Conservation (phyloP, 2,797 vertebrate genomes). For the Danionella dracula region DNA sequence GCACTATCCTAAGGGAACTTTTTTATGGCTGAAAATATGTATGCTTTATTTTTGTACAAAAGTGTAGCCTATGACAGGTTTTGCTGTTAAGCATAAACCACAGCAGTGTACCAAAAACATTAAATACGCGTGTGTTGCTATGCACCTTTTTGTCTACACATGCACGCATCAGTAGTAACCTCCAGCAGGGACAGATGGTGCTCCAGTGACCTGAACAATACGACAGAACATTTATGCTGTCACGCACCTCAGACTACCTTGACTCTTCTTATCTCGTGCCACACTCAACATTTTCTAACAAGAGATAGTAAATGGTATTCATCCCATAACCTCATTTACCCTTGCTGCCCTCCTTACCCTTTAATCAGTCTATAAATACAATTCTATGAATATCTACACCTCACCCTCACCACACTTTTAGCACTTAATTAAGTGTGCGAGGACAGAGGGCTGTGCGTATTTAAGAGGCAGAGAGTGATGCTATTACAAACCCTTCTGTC, state of each 20-base stretch:
- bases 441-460: constrained; percentile 25
- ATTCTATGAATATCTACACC: constrained; percentile 39
- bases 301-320: constrained; percentile 11
- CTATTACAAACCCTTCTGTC: background rate
- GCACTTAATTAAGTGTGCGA: constrained; percentile 43
- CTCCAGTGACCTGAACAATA: constrained; percentile 7
- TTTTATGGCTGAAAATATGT: too few relatives aligned
- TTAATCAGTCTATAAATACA: constrained; percentile 50
- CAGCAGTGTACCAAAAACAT: background rate
- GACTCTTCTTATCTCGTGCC: background rate
- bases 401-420: constrained; percentile 37
- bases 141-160: too few relatives aligned
- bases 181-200: constrained; percentile 2
- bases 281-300: background rate
- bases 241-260: background rate
- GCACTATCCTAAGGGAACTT: too few relatives aligned
- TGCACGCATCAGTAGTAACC: background rate
- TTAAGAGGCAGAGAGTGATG: constrained; percentile 4
- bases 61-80: too few relatives aligned
- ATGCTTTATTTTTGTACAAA: too few relatives aligned
- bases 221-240: background rate
- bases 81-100: background rate
- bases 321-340: background rate
- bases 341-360: constrained; percentile 26
- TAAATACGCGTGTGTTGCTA: background rate